Percentiles rank a stretch among this genome's conserved stretches.
phyloP scores from a whole-genome alignment of 2,113 vertebrate genomes.

The Naja naja region DNA sequence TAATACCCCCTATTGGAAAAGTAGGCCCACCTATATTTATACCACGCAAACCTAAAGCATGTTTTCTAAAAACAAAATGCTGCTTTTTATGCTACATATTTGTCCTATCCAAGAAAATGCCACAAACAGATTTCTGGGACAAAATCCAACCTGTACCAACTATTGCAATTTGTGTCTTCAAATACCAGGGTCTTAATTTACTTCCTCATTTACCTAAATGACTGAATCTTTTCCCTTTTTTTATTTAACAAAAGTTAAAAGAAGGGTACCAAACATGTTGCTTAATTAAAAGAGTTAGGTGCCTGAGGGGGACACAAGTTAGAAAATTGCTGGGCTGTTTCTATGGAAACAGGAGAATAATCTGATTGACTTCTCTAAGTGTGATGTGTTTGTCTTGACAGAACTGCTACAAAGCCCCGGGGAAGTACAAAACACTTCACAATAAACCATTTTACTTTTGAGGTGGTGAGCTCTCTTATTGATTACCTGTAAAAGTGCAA shows the following conservation, averaged over 20 bases:
- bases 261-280: not conserved
- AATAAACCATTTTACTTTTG: conserved; percentile 3
- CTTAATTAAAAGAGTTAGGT: conserved; percentile 21
- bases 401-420: conserved; percentile 7
- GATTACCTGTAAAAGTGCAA: conserved; percentile 13
- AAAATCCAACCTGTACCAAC: not conserved
- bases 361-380: conserved; percentile 34
- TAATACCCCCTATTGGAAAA: not conserved
- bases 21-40: not conserved
- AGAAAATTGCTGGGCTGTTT: conserved; percentile 27
- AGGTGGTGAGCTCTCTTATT: not conserved
- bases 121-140: not conserved
- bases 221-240: not conserved
- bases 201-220: not conserved
- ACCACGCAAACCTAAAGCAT: not conserved
- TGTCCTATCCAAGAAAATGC: not conserved
- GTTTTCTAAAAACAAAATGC: not conserved
- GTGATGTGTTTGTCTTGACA: conserved; percentile 25
- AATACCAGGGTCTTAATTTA: not conserved
- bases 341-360: conserved; percentile 37
- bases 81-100: not conserved
- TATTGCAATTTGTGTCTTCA: not conserved
- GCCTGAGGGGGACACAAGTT: not conserved
- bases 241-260: not conserved
- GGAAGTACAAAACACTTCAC: conserved; percentile 32